Evolutionary conservation across 2,113 vertebrate genomes (phyloP), one percentile per base, ranked within the genome.

Genomic region (Pithys albifrons): DNA sequence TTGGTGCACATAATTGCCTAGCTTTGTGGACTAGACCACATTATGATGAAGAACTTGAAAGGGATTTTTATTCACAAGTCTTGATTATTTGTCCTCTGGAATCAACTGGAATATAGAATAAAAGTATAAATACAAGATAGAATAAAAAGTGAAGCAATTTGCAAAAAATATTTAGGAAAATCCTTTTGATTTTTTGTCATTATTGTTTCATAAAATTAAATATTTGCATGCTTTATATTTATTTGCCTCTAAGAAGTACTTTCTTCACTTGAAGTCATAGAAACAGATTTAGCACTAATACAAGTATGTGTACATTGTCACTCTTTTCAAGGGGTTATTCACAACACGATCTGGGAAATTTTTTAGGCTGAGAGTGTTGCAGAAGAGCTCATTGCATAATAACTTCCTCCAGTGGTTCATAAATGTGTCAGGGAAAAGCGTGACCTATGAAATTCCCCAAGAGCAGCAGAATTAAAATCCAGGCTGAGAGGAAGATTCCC

Each of bases 381-480:
- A 39, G 55, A 69, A 54, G 22, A 64, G 23, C 6, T 0, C 29
- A 8, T 45, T 20, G 64, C 3, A 0, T 31, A 31, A 39, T 2
- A 1, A 6, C 35, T 65, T 43, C 25, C 69, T 58, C 11, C 33
- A 17, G 19, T 5, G 6, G 1, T 7, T 39, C 25, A 43, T 27
- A 46, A 52, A 24, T 1, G 6, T 23, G n/a, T 14, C 48, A 14
- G 54, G 62, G 29, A 3, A 37, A 71, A 58, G 25, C 15, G 23
- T 2, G n/a, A 27, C 2, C 23, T 3, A 0, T 20, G 81, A 43
- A 51, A 43, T 4, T 33, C 55, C 2, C 22, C 41, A 7, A 11
- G 35, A 67, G 28, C 19, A 52, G 55, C 51, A 39, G 74, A 22
- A 25, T 25, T 19, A 3, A 18, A 10, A 7, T 0, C 0, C 0